Base-by-base conservation (phyloP, 2,888 invertebrate genomes). In the Cyaniris semiargus region DNA sequence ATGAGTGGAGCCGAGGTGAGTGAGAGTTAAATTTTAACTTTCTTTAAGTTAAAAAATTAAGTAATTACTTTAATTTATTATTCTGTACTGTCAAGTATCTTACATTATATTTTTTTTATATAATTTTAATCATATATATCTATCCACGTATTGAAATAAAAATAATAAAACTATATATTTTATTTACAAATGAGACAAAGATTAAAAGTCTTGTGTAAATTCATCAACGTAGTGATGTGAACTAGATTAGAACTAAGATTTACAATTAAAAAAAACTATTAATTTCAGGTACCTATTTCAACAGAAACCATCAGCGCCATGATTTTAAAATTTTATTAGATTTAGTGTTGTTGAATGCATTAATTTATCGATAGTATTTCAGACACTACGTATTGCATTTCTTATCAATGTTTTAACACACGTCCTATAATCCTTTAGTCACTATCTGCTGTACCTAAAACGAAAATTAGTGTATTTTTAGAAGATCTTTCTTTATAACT, bases 401-500 rank as follows among this genome's bases (percentile, higher is more conserved):
- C 72, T 58, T 84, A 76, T 27, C 70, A 70, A 76, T 58, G 18
- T 82, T 84, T 86, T 83, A 83, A 85, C 86, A 88, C 87, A 85
- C 86, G 86, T 89, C 86, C 82, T 86, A 81, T 82, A 72, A 71
- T 88, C 81, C 81, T 82, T 80, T 80, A 80, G 80, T 81, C 81
- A 81, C 79, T 84, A 83, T 85, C 85, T 86, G 84, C 79, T 80
- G 80, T 79, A 80, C 78, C 84, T 86, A 83, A 83, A 82, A 85
- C 83, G 85, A 78, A 80, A 83, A 83, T 87, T 91, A 90, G 88
- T 87, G 88, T 93, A 93, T 93, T 93, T 93, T 93, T 93, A 93
- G 93, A 93, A 86, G 86, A 93, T 86, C 90, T 90, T 92, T 93
- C 86, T 92, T 92, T 92, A 87, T 89, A 90, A 86, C 85, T 84